Percentiles rank a stretch among this genome's conserved stretches.
Evolutionary conservation across 1,140 invertebrate genomes (phyloP).

Genomic region (Phortica variegata): DNA sequence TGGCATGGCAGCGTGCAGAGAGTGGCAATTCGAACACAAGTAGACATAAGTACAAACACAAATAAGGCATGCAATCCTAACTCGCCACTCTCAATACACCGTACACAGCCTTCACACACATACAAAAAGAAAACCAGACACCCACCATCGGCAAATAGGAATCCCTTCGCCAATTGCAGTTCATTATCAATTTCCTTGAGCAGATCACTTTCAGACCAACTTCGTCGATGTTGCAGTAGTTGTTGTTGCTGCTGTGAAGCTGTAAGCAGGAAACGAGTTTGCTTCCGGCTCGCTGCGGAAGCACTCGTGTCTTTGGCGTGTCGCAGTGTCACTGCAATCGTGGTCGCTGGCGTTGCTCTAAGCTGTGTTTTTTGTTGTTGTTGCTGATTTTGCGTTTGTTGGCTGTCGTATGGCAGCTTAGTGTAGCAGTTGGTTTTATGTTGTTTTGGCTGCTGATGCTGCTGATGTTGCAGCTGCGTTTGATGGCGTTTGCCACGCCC

Average conservation of each 20-base stretch:
- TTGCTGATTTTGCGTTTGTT: constrained; percentile 19
- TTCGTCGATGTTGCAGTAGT: constrained; percentile 32
- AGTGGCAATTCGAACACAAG: not conserved
- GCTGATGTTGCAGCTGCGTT: too few relatives aligned
- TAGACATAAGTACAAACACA: not conserved
- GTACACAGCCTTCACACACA: not conserved
- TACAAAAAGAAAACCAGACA: constrained; percentile 1
- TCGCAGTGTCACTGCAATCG: constrained; percentile 25
- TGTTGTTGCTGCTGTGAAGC: constrained; percentile 42
- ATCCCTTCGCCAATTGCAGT: constrained; percentile 64
- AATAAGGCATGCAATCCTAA: not conserved
- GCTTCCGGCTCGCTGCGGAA: constrained; percentile 29
- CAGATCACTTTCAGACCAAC: constrained; percentile 59
- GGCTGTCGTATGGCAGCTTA: constrained; percentile 29
- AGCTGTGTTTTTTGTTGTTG: constrained; percentile 9
- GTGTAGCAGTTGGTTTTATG: too few relatives aligned
- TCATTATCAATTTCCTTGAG: constrained; percentile 67
- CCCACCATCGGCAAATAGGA: constrained; percentile 60
- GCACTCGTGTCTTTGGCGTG: not conserved
- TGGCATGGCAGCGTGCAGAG: not conserved
- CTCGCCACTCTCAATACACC: not conserved
- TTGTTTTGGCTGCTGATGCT: constrained; percentile 1
- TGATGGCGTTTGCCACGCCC: too few relatives aligned
- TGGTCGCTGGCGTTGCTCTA: constrained; percentile 4
- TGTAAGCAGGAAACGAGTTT: constrained; percentile 47